These are phyloP conservation scores for Pao palembangensis DNA, from an alignment of 2,113 vertebrate species.

Conservation along the genomic window DNA sequence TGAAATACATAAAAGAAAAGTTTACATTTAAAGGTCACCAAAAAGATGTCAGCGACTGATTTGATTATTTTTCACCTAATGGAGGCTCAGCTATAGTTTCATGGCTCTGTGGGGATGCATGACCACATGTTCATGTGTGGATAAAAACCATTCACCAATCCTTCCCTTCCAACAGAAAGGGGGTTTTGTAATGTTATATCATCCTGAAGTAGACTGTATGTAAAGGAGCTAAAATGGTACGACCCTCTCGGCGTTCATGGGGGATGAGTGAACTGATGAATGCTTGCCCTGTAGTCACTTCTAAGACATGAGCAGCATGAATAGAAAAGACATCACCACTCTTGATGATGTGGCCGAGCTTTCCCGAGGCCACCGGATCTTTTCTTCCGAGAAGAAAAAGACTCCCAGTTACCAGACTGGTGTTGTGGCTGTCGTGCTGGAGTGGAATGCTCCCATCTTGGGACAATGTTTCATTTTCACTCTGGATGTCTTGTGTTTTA, in stretches of 20 bases:
- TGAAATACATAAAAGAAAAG: no score
- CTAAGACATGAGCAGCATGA: conserved; percentile 22
- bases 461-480: conserved; percentile 24
- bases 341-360: conserved; percentile 23
- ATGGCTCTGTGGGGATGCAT: no score
- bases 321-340: conserved; percentile 16
- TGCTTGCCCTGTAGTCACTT: conserved; percentile 38
- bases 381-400: conserved; percentile 32
- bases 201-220: background rate
- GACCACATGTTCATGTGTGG: background rate
- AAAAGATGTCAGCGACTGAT: no score
- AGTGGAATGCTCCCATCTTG: conserved; percentile 26
- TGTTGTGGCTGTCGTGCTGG: background rate
- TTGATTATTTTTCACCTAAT: no score
- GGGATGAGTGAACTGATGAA: conserved; percentile 7
- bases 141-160: conserved; percentile 1
- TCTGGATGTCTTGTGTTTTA: conserved; percentile 23
- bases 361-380: conserved; percentile 26
- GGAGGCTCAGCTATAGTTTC: no score
- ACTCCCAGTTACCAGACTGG: conserved; percentile 17
- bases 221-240: conserved; percentile 19
- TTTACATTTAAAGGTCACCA: no score
- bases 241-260: conserved; percentile 20
- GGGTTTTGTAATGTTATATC: conserved; percentile 10
- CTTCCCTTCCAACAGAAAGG: background rate